Conservation (phyloP, 1,140 invertebrate genomes). For the Nasonia vitripennis region DNA sequence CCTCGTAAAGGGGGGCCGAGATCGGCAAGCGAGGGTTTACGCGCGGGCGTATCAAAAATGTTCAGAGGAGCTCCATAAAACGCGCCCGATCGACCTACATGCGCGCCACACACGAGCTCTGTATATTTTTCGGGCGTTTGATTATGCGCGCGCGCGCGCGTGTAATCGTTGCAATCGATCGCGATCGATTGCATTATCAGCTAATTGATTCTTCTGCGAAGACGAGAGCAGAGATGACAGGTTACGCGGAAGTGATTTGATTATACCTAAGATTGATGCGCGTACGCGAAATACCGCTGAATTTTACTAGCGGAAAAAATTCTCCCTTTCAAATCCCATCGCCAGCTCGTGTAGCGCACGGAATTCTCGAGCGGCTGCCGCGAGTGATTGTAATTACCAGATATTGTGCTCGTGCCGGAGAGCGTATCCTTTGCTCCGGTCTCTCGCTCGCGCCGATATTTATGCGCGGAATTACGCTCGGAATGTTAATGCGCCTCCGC, state of each 20-base stretch:
- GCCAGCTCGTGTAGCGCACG: neutral
- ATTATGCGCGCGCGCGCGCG: too few relatives aligned
- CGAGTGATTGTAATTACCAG: slow-evolving; percentile 62
- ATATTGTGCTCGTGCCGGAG: slow-evolving; percentile 62
- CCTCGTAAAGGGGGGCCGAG: neutral
- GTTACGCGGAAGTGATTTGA: neutral
- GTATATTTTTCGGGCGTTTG: too few relatives aligned
- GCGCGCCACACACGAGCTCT: too few relatives aligned
- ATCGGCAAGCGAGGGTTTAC: neutral
- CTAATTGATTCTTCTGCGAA: neutral
- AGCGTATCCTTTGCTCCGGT: slow-evolving; percentile 57
- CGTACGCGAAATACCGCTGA: neutral
- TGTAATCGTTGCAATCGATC: neutral
- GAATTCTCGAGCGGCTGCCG: neutral
- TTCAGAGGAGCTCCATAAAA: neutral
- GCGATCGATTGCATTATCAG: neutral
- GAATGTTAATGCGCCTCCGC: slow-evolving; percentile 60
- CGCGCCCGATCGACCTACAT: too few relatives aligned
- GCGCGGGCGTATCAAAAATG: neutral
- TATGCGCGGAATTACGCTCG: slow-evolving; percentile 60
- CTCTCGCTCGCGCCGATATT: slow-evolving; percentile 57
- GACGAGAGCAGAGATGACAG: neutral
- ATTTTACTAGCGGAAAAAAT: neutral
- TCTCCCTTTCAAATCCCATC: neutral
- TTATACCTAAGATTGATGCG: neutral